Conservation (phyloP, 2,888 invertebrate genomes). For the Eurytoma californica region DNA sequence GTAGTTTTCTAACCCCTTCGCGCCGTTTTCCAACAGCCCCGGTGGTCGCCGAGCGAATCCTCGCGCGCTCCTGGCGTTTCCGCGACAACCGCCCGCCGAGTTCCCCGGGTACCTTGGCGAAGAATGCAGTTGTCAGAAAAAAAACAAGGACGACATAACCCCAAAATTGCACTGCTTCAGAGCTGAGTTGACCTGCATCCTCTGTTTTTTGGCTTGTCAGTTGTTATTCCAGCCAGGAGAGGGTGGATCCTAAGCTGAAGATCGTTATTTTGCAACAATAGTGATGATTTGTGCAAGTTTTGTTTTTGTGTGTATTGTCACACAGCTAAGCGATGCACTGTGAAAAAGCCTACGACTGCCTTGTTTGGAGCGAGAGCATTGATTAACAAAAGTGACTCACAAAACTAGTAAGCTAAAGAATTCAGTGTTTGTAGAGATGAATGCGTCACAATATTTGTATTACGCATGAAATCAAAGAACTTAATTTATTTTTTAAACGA, state of each 20-base stretch:
- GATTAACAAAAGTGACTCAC: background rate
- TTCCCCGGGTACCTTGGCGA: background rate
- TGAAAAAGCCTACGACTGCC: conserved; percentile 3
- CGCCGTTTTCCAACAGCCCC: conserved; percentile 17
- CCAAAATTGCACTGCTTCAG: conserved; percentile 1
- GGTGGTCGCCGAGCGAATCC: background rate
- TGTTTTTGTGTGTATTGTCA: background rate
- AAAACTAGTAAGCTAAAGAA: background rate
- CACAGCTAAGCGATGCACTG: background rate
- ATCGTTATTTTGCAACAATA: background rate
- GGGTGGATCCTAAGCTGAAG: background rate
- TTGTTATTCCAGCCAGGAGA: conserved; percentile 9
- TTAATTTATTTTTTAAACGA: conserved; percentile 9
- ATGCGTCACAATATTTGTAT: conserved; percentile 9
- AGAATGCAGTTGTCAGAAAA: conserved; percentile 39
- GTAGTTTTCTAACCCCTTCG: conserved; percentile 46
- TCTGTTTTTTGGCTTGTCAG: conserved; percentile 45
- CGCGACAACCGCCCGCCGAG: background rate
- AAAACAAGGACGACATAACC: conserved; percentile 55
- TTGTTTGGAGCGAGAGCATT: conserved; percentile 22
- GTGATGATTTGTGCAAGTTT: conserved; percentile 16
- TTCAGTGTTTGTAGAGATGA: background rate
- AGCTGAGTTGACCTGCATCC: conserved; percentile 31
- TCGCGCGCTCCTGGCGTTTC: background rate
- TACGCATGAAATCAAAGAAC: conserved; percentile 35